Evolutionary conservation across 2,888 invertebrate species (phyloP).

Genomic region (Cyclophora albipunctata): DNA sequence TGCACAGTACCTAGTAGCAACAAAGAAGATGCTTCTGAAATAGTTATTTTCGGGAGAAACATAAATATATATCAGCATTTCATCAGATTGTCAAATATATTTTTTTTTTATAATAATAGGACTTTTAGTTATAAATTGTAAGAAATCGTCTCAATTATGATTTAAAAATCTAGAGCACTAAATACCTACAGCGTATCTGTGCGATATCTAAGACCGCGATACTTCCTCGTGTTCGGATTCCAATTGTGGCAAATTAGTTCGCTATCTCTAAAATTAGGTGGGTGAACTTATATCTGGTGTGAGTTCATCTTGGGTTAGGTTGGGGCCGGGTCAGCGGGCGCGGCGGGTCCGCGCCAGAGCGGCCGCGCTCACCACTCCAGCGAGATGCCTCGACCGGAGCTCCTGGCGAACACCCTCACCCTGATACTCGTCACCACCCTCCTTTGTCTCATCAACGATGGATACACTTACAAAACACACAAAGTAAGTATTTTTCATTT

Average conservation of each 20-base stretch:
- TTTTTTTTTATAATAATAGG: too few relatives aligned
- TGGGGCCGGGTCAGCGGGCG: conserved; percentile 54
- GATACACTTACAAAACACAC: conserved; percentile 9
- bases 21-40: too few relatives aligned
- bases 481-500: conserved; percentile 23
- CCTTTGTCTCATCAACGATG: conserved; percentile 11
- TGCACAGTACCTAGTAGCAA: too few relatives aligned
- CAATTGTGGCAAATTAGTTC: conserved; percentile 41
- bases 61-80: too few relatives aligned
- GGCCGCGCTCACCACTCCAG: conserved; percentile 43
- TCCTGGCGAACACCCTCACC: conserved; percentile 9
- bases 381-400: conserved; percentile 51
- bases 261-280: conserved; percentile 68
- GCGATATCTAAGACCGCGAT: conserved; percentile 13
- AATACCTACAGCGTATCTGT: neutral
- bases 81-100: too few relatives aligned
- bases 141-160: too few relatives aligned
- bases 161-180: too few relatives aligned
- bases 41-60: too few relatives aligned
- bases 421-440: neutral
- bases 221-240: conserved; percentile 46
- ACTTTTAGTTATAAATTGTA: too few relatives aligned
- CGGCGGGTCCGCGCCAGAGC: conserved; percentile 39
- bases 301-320: conserved; percentile 56
- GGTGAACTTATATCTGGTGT: conserved; percentile 64